Evolutionary conservation across 2,888 invertebrate species (phyloP), one percentile per base, ranked within the genome.

Genomic region (Neuroscelio doddi): DNA sequence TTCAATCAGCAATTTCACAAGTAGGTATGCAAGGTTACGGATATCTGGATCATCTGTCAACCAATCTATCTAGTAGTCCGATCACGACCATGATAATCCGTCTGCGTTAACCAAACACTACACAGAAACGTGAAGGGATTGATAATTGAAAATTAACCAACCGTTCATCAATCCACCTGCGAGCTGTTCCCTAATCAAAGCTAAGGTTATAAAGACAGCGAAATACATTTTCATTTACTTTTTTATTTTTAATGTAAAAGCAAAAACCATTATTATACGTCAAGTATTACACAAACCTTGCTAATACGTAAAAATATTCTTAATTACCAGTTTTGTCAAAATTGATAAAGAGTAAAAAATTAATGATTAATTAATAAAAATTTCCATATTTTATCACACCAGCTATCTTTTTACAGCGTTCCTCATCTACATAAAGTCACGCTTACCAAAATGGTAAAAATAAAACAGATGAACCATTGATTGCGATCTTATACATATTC

Each of bases 381-480:
- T 42, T 53, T 51, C 46, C 26, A 45, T 4, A 15, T 45, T 21
- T 21, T 21, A 21, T 21, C 5, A 21, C 46, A 24, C 10, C 52
- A 49, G 39, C 50, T 62, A 21, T 45, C 39, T 38, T n/a, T 24
- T 16, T 41, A 26, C 38, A 62, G 55, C 42, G 62, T 42, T 50
- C 55, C 41, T 62, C 62, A 55, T 55, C 34, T 62, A 49, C 62
- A 62, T 62, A 62, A 55, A 55, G 55, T 62, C 50, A 62, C 46
- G 62, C 56, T 63, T 63, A 56, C 51, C 62, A 46, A 46, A 41
- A 26, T 32, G 50, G 41, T 45, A 55, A 62, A 62, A n/a, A n/a
- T n/a, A n/a, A 62, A 62, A 55, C 56, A 56, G 62, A 63, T 63
- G 45, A 63, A 63, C 51, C 62, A 63, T 63, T 63, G 56, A 63